Conservation (phyloP, 2,797 vertebrate genomes). For the Enteromius paludinosus region DNA sequence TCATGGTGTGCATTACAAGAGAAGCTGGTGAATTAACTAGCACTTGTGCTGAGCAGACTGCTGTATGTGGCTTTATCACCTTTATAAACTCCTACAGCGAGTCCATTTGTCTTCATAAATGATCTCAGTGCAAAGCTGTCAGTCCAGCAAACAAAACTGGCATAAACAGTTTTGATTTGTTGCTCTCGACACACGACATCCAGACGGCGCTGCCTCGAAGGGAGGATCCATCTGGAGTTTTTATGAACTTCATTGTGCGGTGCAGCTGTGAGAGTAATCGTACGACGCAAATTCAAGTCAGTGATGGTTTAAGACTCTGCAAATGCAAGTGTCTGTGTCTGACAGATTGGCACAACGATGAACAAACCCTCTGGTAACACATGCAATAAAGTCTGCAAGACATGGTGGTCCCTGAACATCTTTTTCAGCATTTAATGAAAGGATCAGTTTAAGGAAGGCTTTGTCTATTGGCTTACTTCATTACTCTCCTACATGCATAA, state of each 20-base stretch:
- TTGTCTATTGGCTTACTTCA: background rate
- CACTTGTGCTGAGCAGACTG: background rate
- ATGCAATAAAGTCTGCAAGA: background rate
- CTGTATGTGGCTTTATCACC: background rate
- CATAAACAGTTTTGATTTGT: slow-evolving; percentile 48
- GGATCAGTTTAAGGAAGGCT: background rate
- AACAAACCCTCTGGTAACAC: slow-evolving; percentile 6
- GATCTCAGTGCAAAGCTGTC: slow-evolving; percentile 66
- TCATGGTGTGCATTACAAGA: background rate
- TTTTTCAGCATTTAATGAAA: background rate
- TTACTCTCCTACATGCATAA: background rate
- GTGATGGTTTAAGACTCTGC: background rate
- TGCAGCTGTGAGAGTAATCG: slow-evolving; percentile 10
- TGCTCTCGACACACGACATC: background rate
- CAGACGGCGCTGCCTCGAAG: slow-evolving; percentile 24
- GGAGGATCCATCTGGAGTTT: slow-evolving; percentile 39
- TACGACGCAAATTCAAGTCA: background rate
- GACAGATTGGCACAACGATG: background rate
- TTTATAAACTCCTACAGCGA: slow-evolving; percentile 2
- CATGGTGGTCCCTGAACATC: background rate
- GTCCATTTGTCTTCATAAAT: slow-evolving; percentile 45
- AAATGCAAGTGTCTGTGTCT: background rate
- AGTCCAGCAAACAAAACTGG: slow-evolving; percentile 67
- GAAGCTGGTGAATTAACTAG: slow-evolving; percentile 4
- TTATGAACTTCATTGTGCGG: background rate